Conservation (phyloP, 2,888 invertebrate genomes). For the Escarpia spicata region DNA sequence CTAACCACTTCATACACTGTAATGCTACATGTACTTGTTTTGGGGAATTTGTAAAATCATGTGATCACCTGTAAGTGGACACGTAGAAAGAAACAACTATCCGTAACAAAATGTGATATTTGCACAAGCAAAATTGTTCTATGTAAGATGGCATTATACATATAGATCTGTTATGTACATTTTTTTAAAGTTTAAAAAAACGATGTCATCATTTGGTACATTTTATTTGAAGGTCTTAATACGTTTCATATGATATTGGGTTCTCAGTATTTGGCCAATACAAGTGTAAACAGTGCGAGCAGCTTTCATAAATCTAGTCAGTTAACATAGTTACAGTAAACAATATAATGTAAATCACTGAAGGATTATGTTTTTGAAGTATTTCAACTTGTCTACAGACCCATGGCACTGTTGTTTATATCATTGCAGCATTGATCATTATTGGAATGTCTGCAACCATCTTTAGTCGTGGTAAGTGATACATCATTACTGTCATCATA, state of each 20-base stretch:
- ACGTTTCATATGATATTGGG: not conserved
- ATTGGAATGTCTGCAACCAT: not conserved
- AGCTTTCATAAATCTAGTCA: not conserved
- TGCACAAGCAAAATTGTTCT: too few species aligned
- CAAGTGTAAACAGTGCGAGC: not conserved
- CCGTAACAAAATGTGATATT: too few species aligned
- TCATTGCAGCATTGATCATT: not conserved
- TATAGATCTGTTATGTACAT: too few species aligned
- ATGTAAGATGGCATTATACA: too few species aligned
- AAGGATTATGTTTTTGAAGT: not conserved
- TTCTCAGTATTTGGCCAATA: not conserved
- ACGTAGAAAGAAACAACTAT: too few species aligned
- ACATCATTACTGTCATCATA: not conserved
- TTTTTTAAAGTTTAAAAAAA: not conserved
- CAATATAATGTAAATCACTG: not conserved
- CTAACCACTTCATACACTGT: too few species aligned
- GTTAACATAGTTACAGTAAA: not conserved
- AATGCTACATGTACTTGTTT: too few species aligned
- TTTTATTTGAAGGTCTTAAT: not conserved
- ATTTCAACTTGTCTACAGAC: not conserved
- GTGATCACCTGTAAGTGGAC: too few species aligned
- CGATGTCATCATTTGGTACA: not conserved
- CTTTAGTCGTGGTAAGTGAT: slow-evolving; percentile 2
- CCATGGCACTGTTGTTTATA: not conserved
- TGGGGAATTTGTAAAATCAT: too few species aligned